Conservation (phyloP, 2,113 vertebrate genomes). For the Tricholaema leucomelas region DNA sequence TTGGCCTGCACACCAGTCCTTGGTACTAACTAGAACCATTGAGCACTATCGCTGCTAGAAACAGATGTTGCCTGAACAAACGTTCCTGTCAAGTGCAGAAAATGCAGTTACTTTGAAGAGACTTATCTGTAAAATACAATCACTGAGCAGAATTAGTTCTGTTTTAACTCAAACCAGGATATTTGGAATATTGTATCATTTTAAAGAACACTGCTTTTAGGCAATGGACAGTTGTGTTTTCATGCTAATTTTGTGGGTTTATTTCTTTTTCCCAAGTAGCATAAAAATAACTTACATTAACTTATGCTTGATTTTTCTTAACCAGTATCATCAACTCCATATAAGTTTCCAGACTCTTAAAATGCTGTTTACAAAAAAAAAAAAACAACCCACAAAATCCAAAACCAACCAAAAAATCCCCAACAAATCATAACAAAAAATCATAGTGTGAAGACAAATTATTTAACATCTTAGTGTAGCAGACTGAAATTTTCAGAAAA, state of each 20-base stretch:
- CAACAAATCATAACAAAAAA: neutral
- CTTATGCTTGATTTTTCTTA: neutral
- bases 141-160: too few relatives aligned
- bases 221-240: neutral
- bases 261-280: neutral
- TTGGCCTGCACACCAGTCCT: too few relatives aligned
- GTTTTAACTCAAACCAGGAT: too few relatives aligned
- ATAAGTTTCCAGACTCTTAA: neutral
- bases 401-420: too few relatives aligned
- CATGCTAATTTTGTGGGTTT: neutral
- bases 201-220: neutral
- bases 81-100: too few relatives aligned
- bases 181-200: neutral
- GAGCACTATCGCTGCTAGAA: too few relatives aligned
- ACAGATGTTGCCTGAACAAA: too few relatives aligned
- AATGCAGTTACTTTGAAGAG: too few relatives aligned
- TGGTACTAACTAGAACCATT: too few relatives aligned
- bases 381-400: neutral
- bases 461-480: neutral
- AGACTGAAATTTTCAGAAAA: neutral
- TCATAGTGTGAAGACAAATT: neutral
- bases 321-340: neutral
- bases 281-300: neutral
- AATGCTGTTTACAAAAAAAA: neutral
- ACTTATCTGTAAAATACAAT: too few relatives aligned